Percentiles rank a stretch among this genome's conserved stretches.
These are phyloP conservation scores for Dicentrarchus labrax DNA, from an alignment of 2,113 vertebrate species.

Conservation along the genomic window DNA sequence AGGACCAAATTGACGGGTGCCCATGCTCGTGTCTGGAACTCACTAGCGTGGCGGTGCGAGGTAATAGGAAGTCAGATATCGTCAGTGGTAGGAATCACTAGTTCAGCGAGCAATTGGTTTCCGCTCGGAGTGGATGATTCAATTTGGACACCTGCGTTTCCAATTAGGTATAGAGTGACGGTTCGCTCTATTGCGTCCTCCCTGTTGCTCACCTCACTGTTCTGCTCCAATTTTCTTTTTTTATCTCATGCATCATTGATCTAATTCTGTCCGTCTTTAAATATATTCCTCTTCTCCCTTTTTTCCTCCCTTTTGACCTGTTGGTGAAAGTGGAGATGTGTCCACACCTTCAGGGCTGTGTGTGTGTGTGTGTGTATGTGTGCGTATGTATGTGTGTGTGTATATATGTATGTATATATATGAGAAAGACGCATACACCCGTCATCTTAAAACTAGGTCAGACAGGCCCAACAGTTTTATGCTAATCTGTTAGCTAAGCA, in stretches of 20 bases:
- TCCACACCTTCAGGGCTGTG: constrained; percentile 26
- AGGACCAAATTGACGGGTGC: constrained; percentile 13
- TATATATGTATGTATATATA: too few species aligned
- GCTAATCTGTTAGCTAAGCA: constrained; percentile 52
- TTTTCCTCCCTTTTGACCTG: constrained; percentile 11
- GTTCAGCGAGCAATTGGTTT: constrained; percentile 53
- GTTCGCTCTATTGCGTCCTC: background rate
- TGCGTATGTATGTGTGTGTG: too few species aligned
- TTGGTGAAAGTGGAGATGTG: constrained; percentile 14
- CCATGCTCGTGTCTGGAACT: constrained; percentile 5
- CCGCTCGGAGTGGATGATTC: constrained; percentile 41
- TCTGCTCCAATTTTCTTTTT: constrained; percentile 13
- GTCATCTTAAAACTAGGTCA: constrained; percentile 67
- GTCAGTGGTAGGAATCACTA: constrained; percentile 14
- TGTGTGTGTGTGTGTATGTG: too few species aligned
- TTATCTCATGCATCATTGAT: constrained; percentile 18
- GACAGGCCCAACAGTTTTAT: constrained; percentile 48
- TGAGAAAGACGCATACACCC: too few species aligned
- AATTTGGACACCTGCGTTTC: constrained; percentile 51
- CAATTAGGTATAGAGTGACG: background rate
- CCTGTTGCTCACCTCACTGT: background rate
- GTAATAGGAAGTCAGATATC: constrained; percentile 35
- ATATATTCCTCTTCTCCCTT: constrained; percentile 6
- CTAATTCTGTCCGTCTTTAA: constrained; percentile 48
- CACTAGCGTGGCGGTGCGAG: background rate